Base-by-base conservation (phyloP, 2,113 vertebrate genomes). In the Ictidomys tridecemlineatus region DNA sequence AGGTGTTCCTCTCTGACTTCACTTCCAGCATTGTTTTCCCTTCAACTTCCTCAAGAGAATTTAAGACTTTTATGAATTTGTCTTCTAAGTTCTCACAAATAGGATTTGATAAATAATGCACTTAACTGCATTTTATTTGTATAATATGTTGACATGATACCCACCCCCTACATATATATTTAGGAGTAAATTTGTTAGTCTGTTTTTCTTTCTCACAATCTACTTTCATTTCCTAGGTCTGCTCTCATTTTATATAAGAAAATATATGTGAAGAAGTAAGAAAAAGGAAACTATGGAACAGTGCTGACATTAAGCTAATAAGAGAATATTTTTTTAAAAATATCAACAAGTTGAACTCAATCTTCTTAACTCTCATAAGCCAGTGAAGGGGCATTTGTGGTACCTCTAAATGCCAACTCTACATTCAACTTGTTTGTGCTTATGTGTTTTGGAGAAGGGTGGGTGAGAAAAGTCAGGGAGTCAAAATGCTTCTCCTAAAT, bases 301-400 rank as follows among this genome's bases (percentile, higher is more conserved):
- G 37, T 28, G 9, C 5, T 90, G 61, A 86, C 34, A 63, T 88
- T 72, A 58, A 95, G 85, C 91, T 93, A 86, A 92, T 39, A 80
- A 90, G 73, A 76, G 20, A 58, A 58, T 8, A 58, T 58, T 58
- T 22, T 22, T 22, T 7, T n/a, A 39, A 67, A 58, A 45, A 45
- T 2, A 56, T 61, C n/a, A 69, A 16, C 12, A 86, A 14, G 16
- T 56, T 78, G 48, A 95, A 76, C 8, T 37, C 53, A 3, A 37
- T 30, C 58, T 90, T 93, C n/a, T 89, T 72, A 51, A 39, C n/a
- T 32, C 85, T 65, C 8, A 51, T 39, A n/a, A 89, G 34, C 8
- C 37, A 32, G 7, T 76, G 28, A 79, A 17, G 74, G 37, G 61
- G 77, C 70, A 85, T 67, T 12, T 84, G 37, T 32, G 24, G 37